These are phyloP conservation scores for Antheraea yamamai DNA, from an alignment of 2,888 invertebrate genomes.

Conservation along the genomic window DNA sequence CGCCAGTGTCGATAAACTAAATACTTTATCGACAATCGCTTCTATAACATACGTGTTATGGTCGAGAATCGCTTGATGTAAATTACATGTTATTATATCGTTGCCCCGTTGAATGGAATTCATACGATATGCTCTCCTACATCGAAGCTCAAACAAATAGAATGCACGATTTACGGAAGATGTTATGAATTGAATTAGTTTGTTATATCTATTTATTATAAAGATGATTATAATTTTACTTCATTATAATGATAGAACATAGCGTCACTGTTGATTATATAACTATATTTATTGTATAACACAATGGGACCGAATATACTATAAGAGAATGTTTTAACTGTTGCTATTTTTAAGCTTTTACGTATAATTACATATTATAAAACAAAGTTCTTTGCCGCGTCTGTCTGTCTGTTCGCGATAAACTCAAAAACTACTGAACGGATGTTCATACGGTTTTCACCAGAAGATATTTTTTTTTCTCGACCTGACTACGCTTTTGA, in stretches of 20 bases:
- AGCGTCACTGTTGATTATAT: background rate
- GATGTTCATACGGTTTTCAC: too few species aligned
- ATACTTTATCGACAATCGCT: constrained; percentile 35
- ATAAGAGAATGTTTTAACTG: too few species aligned
- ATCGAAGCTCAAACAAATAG: constrained; percentile 69
- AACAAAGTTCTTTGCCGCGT: too few species aligned
- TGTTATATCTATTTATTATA: constrained; percentile 11
- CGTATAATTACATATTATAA: background rate
- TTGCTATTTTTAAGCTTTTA: background rate
- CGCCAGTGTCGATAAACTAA: constrained; percentile 57
- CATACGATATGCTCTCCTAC: constrained; percentile 70
- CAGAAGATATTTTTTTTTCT: too few species aligned
- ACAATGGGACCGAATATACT: too few species aligned
- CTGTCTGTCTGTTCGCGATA: too few species aligned
- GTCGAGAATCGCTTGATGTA: constrained; percentile 44
- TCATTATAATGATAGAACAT: background rate
- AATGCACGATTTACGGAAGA: constrained; percentile 65
- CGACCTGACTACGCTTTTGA: too few species aligned
- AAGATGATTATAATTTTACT: constrained; percentile 5
- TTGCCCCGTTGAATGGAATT: constrained; percentile 65
- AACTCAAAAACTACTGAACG: too few species aligned
- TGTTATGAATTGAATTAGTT: constrained; percentile 51
- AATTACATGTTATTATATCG: constrained; percentile 47
- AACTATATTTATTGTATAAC: too few species aligned
- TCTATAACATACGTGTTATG: constrained; percentile 42